phyloP scores from a whole-genome alignment of 64 coral and sea anemone genomes.

The Astreopora myriophthalma region DNA sequence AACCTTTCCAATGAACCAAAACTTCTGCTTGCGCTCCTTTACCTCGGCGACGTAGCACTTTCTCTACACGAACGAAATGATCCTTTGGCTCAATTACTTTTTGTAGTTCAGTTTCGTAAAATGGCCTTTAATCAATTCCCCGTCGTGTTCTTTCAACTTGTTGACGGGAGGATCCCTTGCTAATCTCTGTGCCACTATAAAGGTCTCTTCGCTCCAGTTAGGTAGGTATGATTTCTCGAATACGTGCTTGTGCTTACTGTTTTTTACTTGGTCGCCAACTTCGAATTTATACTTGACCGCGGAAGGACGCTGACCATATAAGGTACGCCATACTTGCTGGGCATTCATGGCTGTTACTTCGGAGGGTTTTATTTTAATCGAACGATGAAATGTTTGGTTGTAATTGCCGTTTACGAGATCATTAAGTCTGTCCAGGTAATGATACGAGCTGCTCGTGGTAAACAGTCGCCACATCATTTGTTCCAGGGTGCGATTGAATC shows the following conservation, averaged over 20 bases:
- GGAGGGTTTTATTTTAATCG: slow-evolving; percentile 26
- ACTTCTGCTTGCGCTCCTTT: too few relatives aligned
- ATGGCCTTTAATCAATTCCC: slow-evolving; percentile 17
- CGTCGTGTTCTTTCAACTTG: slow-evolving; percentile 7
- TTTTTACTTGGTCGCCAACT: slow-evolving; percentile 46
- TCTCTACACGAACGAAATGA: slow-evolving; percentile 29
- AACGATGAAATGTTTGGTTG: slow-evolving; percentile 21
- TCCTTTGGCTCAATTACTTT: neutral
- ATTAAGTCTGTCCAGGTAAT: too few relatives aligned
- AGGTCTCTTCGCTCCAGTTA: slow-evolving; percentile 34
- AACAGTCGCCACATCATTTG: too few relatives aligned
- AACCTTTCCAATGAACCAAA: too few relatives aligned
- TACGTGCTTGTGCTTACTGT: slow-evolving; percentile 24
- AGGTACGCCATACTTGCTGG: too few relatives aligned
- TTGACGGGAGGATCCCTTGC: neutral
- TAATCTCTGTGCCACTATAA: slow-evolving; percentile 10
- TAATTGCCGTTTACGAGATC: too few relatives aligned
- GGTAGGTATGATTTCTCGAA: slow-evolving; percentile 37
- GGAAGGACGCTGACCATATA: slow-evolving; percentile 7
- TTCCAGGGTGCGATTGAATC: too few relatives aligned
- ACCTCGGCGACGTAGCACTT: neutral
- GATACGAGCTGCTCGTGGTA: too few relatives aligned
- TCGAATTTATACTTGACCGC: slow-evolving; percentile 20
- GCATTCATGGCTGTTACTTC: slow-evolving; percentile 26
- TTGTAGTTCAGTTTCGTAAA: neutral